phyloP scores from a whole-genome alignment of 2,113 vertebrate species.

The Melanerpes formicivorus region DNA sequence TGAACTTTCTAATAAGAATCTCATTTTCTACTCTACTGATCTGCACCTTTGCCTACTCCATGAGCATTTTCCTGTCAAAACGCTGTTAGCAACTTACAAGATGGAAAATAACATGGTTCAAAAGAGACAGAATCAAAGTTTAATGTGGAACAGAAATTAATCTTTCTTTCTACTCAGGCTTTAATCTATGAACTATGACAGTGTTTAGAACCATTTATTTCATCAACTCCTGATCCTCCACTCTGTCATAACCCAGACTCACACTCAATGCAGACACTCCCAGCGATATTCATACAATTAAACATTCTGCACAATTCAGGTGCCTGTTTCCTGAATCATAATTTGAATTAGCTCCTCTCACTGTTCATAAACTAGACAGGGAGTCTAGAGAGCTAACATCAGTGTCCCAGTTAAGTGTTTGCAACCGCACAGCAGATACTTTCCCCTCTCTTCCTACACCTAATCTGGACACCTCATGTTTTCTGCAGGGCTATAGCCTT shows the following conservation, averaged over 20 bases:
- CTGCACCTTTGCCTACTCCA: not conserved
- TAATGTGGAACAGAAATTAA: not conserved
- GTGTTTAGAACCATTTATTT: not conserved
- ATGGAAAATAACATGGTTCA: not conserved
- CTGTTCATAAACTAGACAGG: not conserved
- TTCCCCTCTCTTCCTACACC: not conserved
- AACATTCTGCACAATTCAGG: not conserved
- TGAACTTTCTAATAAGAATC: not conserved
- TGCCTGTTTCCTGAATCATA: not conserved
- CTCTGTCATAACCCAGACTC: not conserved
- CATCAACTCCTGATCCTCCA: not conserved
- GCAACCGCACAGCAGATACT: rapidly evolving
- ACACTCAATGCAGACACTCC: not conserved
- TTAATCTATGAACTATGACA: not conserved
- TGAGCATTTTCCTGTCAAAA: not conserved
- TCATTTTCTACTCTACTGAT: not conserved
- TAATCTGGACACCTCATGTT: not conserved
- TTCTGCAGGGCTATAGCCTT: not conserved
- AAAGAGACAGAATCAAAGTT: not conserved
- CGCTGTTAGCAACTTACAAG: not conserved
- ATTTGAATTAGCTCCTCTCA: not conserved
- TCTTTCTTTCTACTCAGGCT: not conserved
- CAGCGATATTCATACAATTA: rapidly evolving
- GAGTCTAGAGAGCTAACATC: not conserved
- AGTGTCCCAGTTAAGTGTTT: not conserved